Conservation (phyloP, 2,113 vertebrate species). For the Percina caprodes region DNA sequence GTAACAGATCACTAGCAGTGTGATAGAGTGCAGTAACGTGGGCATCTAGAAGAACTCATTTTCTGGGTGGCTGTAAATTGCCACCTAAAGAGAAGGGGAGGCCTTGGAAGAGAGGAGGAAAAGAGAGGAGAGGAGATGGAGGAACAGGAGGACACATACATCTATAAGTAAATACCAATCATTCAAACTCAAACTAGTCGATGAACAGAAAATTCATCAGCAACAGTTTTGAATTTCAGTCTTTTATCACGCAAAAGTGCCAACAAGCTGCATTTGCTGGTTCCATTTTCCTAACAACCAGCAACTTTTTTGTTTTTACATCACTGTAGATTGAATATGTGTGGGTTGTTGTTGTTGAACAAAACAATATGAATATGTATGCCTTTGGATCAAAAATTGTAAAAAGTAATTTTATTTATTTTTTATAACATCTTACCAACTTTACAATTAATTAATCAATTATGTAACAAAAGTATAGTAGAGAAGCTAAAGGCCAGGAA, state of each 20-base stretch:
- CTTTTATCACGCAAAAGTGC: neutral
- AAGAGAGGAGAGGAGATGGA: slow-evolving; percentile 15
- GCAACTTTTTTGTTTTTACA: neutral
- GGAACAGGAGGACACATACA: neutral
- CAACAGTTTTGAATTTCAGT: neutral
- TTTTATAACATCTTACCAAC: neutral
- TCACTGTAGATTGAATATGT: neutral
- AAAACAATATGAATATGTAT: neutral
- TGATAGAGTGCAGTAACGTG: slow-evolving; percentile 75
- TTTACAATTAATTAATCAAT: neutral
- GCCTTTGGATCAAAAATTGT: neutral
- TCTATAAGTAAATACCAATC: neutral
- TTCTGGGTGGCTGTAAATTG: slow-evolving; percentile 78
- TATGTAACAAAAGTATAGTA: too few relatives aligned
- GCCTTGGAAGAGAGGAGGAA: slow-evolving; percentile 66
- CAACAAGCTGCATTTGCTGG: neutral
- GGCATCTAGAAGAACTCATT: slow-evolving; percentile 76
- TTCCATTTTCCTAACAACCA: neutral
- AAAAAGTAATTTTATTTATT: neutral
- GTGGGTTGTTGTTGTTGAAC: neutral
- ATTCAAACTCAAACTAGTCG: neutral
- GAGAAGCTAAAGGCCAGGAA: neutral
- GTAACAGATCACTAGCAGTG: slow-evolving; percentile 72
- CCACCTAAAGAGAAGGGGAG: slow-evolving; percentile 63
- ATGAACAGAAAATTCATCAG: neutral